Percentiles rank a stretch among this genome's conserved stretches.
phyloP scores from a whole-genome alignment of 2,113 vertebrate species.

The Oceanites oceanicus region DNA sequence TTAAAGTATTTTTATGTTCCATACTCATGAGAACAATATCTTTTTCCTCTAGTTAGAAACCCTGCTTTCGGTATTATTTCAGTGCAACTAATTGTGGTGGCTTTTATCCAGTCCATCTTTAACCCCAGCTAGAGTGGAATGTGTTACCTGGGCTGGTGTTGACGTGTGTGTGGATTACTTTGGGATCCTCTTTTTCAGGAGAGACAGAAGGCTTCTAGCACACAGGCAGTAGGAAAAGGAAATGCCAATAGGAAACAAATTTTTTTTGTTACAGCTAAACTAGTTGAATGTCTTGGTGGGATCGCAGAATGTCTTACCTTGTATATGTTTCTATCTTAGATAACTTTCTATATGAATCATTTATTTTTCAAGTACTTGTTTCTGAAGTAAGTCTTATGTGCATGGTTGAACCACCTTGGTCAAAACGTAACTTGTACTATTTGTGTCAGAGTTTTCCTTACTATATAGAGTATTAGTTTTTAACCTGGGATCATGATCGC shows the following conservation, averaged over 20 bases:
- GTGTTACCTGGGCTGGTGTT: not conserved
- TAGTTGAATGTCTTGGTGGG: not conserved
- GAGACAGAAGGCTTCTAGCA: not conserved
- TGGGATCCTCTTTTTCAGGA: not conserved
- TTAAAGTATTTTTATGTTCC: not conserved
- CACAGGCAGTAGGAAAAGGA: not conserved
- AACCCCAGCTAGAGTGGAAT: not conserved
- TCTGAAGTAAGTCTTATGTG: not conserved
- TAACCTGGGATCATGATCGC: not conserved
- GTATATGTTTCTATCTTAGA: not conserved
- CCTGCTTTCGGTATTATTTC: not conserved
- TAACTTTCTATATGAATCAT: too few relatives aligned
- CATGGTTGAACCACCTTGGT: not conserved
- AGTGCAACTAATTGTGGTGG: not conserved
- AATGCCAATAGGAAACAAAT: not conserved
- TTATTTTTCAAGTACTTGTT: not conserved
- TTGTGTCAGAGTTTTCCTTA: not conserved
- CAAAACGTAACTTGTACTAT: not conserved
- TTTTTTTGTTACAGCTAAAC: not conserved
- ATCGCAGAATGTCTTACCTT: not conserved
- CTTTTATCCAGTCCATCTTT: not conserved
- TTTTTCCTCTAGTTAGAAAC: not conserved
- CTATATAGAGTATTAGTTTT: not conserved
- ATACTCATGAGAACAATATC: not conserved
- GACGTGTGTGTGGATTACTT: not conserved